phyloP scores from a whole-genome alignment of 2,797 vertebrate species.

The Karalla daura region DNA sequence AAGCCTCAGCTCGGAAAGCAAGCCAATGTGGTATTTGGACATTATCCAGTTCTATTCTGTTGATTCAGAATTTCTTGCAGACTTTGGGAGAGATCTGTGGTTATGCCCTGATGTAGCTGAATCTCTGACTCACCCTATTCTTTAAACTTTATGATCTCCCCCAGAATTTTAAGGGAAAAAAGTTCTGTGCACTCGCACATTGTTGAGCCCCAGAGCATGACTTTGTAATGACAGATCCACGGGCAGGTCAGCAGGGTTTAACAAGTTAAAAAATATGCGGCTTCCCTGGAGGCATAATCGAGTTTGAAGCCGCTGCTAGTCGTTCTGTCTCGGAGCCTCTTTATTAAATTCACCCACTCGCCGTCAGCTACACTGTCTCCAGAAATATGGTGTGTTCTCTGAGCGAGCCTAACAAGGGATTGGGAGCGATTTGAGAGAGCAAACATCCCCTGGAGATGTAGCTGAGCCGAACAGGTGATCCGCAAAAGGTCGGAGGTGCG shows the following conservation, averaged over 20 bases:
- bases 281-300: not conserved
- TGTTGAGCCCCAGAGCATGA: not conserved
- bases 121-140: not conserved
- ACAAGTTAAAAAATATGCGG: constrained; percentile 12
- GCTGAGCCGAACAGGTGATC: constrained; percentile 40
- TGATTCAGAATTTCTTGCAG: not conserved
- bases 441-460: constrained; percentile 38
- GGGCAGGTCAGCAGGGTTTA: not conserved
- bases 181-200: not conserved
- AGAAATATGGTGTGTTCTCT: constrained; percentile 16
- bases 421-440: constrained; percentile 30
- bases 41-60: not conserved
- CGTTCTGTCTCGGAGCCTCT: constrained; percentile 1
- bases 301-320: not conserved
- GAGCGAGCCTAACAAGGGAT: constrained; percentile 34
- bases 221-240: constrained; percentile 2
- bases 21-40: not conserved
- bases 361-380: constrained; percentile 5
- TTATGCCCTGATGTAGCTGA: not conserved
- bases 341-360: constrained; percentile 28
- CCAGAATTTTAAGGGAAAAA: constrained; percentile 9
- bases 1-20: too few relatives aligned
- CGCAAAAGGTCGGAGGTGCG: constrained; percentile 48
- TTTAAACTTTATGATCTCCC: not conserved
- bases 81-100: not conserved